A percentile compares a stretch with the other conserved stretches of the same genome.
phyloP scores from a whole-genome alignment of 2,888 invertebrate species.

The Tryphoninae sp. region DNA sequence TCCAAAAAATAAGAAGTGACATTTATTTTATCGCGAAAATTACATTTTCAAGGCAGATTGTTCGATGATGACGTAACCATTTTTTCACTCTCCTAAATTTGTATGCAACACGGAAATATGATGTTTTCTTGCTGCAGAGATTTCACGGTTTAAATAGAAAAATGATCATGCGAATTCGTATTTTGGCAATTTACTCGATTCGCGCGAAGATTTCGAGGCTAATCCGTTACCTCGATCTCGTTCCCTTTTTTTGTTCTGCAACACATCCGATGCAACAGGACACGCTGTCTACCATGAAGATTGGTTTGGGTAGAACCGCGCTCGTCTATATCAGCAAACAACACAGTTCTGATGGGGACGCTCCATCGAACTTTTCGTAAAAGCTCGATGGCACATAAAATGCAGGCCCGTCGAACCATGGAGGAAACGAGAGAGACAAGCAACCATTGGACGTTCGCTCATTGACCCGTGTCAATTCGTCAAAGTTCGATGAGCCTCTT shows the following conservation, averaged over 20 bases:
- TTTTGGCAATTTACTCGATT: too few relatives aligned
- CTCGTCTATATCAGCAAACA: slow-evolving; percentile 12
- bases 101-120: too few relatives aligned
- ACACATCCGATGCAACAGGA: not conserved
- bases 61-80: not conserved
- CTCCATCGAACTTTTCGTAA: slow-evolving; percentile 67
- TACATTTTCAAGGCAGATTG: not conserved
- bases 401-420: slow-evolving; percentile 67
- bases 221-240: not conserved
- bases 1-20: not conserved
- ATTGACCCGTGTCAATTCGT: slow-evolving; percentile 68
- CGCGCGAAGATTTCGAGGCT: not conserved
- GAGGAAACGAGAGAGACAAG: slow-evolving; percentile 63
- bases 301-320: slow-evolving; percentile 17
- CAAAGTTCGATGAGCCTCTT: slow-evolving; percentile 60
- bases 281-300: not conserved
- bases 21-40: not conserved
- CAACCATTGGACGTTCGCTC: slow-evolving; percentile 68
- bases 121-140: too few relatives aligned
- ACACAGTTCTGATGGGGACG: slow-evolving; percentile 49
- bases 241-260: not conserved
- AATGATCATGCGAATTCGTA: too few relatives aligned
- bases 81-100: too few relatives aligned
- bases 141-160: too few relatives aligned
- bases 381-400: slow-evolving; percentile 70